phyloP scores from a whole-genome alignment of 2,113 vertebrate genomes.

The Strix uralensis region DNA sequence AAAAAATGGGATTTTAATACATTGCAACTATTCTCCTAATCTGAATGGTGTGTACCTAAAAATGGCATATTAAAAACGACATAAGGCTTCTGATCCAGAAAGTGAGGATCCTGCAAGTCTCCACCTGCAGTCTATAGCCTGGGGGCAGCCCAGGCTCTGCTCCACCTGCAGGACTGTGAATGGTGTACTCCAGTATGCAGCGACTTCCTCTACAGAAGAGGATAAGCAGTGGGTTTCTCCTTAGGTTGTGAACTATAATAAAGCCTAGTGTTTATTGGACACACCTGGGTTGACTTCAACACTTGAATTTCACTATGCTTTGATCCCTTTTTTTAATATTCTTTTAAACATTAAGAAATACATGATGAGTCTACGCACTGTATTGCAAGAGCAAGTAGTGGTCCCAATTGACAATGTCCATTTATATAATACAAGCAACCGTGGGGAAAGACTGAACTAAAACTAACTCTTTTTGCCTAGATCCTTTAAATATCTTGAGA shows the following conservation, averaged over 20 bases:
- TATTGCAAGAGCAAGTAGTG: neutral
- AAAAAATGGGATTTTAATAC: neutral
- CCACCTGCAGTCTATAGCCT: neutral
- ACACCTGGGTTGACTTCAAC: neutral
- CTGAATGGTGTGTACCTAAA: neutral
- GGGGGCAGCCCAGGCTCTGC: neutral
- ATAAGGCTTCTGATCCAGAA: neutral
- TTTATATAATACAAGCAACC: neutral
- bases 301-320: neutral
- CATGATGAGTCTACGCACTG: neutral
- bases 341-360: neutral
- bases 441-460: neutral
- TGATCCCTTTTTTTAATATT: neutral
- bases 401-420: neutral
- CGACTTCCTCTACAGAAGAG: neutral
- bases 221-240: neutral
- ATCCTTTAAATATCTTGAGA: neutral
- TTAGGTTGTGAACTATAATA: neutral
- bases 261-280: neutral
- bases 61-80: neutral
- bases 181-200: neutral
- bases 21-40: neutral
- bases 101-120: neutral
- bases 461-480: rapidly evolving
- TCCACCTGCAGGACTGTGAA: neutral